A percentile compares a stretch with the other conserved stretches of the same genome.
phyloP scores from a whole-genome alignment of 2,113 vertebrate species.

The Henicopernis longicauda region DNA sequence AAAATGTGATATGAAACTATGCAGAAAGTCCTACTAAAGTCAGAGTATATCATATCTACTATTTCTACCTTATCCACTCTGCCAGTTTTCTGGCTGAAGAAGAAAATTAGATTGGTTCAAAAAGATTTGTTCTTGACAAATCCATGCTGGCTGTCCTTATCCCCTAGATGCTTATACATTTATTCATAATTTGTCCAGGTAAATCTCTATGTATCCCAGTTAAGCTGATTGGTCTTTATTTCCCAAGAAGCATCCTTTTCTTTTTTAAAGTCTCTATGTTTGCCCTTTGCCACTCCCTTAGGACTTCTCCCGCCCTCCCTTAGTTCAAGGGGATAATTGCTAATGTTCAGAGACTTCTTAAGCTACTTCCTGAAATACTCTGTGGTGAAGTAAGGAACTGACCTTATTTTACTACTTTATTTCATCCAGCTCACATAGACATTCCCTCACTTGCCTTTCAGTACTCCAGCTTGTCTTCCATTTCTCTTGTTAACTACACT shows the following conservation, averaged over 20 bases:
- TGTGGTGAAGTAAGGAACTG: neutral
- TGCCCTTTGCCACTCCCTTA: neutral
- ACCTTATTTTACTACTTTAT: neutral
- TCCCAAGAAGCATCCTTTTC: neutral
- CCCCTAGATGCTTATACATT: neutral
- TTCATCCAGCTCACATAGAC: neutral
- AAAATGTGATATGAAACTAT: neutral
- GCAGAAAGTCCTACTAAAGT: neutral
- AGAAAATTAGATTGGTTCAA: neutral
- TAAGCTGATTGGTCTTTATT: neutral
- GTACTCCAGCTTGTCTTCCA: neutral
- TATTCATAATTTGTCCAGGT: neutral
- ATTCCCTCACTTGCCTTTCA: neutral
- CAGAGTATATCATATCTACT: neutral
- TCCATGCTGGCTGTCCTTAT: neutral
- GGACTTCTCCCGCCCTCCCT: neutral
- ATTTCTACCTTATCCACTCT: neutral
- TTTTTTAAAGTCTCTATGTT: neutral
- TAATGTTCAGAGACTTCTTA: neutral
- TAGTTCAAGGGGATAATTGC: neutral
- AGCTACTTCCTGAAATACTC: neutral
- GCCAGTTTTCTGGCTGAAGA: neutral
- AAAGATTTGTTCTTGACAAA: neutral
- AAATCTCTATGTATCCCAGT: neutral
- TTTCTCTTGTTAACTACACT: neutral